These are phyloP conservation scores for Nezara viridula DNA, from an alignment of 2,888 invertebrate species.

Conservation along the genomic window DNA sequence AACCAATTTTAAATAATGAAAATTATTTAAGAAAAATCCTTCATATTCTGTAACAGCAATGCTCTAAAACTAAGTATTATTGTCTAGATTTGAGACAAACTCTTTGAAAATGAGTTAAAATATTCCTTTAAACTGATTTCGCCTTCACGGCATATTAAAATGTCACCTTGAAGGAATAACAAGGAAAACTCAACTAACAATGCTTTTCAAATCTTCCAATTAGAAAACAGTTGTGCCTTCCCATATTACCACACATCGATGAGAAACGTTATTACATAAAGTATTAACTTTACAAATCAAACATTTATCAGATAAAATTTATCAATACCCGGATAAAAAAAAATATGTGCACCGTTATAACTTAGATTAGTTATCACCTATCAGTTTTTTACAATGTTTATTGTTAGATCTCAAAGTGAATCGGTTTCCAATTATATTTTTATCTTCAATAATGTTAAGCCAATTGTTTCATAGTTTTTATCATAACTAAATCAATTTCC, in stretches of 20 bases:
- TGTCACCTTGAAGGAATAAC: not conserved
- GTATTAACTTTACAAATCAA: not conserved
- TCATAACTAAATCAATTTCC: no score
- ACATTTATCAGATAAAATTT: not conserved
- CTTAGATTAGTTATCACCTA: not conserved
- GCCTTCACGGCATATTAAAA: not conserved
- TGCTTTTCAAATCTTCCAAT: not conserved
- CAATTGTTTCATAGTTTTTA: no score
- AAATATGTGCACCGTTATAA: not conserved
- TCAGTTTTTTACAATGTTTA: not conserved
- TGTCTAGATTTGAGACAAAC: not conserved
- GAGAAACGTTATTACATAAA: not conserved
- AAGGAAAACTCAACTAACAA: not conserved
- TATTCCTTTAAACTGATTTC: not conserved
- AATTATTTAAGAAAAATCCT: not conserved
- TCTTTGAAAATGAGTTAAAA: not conserved
- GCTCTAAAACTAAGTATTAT: not conserved
- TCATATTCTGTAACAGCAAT: not conserved
- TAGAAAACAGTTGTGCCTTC: not conserved
- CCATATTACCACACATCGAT: not conserved
- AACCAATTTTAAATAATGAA: not conserved
- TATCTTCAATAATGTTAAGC: no score
- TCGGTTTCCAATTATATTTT: not conserved
- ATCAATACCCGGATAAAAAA: not conserved
- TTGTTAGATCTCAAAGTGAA: not conserved